Percentiles rank a stretch among this genome's conserved stretches.
These are phyloP conservation scores for Coptodon bakossiorum DNA, from an alignment of 2,113 vertebrate species.

Conservation along the genomic window DNA sequence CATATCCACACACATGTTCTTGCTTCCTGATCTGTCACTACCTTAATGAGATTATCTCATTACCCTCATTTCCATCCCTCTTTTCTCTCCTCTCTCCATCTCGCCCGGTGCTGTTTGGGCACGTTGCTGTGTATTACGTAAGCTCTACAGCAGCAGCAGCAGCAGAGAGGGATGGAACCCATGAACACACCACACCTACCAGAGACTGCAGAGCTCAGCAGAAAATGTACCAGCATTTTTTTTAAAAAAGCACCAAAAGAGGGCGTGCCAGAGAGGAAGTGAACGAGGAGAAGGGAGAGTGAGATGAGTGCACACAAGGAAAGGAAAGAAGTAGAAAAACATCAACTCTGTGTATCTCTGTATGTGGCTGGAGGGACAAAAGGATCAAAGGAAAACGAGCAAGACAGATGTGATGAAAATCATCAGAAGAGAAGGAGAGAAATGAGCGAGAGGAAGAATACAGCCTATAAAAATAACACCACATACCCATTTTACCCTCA, in stretches of 20 bases:
- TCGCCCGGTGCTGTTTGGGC: not conserved
- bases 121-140: constrained; percentile 52
- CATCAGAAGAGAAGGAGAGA: not conserved
- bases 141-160: constrained; percentile 39
- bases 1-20: not conserved
- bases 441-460: not conserved
- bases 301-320: not conserved
- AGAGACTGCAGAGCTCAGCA: constrained; percentile 69
- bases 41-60: not conserved
- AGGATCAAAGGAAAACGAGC: not conserved
- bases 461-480: not conserved
- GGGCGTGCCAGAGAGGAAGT: not conserved
- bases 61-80: not conserved
- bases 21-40: not conserved
- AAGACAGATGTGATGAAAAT: not conserved
- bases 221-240: constrained; percentile 22
- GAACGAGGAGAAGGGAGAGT: not conserved
- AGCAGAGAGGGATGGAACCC: constrained; percentile 19
- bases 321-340: not conserved
- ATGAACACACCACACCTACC: constrained; percentile 53
- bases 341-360: not conserved
- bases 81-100: not conserved
- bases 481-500: rapidly evolving
- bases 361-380: not conserved
- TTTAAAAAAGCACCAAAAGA: not conserved